Conservation (phyloP, 2,797 vertebrate species). For the Darevskia nairensis region DNA sequence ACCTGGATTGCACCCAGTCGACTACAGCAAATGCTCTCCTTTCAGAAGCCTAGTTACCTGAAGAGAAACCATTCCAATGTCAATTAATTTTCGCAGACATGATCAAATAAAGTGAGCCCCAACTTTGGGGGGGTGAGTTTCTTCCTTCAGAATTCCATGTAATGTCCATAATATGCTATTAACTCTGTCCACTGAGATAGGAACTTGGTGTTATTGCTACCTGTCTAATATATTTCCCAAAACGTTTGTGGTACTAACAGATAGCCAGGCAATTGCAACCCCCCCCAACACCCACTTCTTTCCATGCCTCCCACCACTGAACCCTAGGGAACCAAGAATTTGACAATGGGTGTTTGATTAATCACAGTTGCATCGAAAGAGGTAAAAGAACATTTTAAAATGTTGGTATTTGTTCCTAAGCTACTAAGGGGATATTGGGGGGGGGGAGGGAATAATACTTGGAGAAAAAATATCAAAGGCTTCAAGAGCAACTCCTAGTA, state of each 20-base stretch:
- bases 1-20: neutral
- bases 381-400: conserved; percentile 25
- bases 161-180: neutral
- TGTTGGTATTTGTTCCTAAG: neutral
- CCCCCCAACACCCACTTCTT: neutral
- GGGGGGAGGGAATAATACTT: too few relatives aligned
- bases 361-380: conserved; percentile 2
- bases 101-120: neutral
- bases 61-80: neutral
- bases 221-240: neutral
- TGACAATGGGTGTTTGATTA: conserved; percentile 34
- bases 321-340: conserved; percentile 4
- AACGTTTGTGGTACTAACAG: neutral
- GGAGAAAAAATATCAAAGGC: conserved; percentile 41
- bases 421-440: neutral
- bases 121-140: neutral
- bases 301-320: neutral
- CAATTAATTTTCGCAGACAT: neutral
- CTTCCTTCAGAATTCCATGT: neutral
- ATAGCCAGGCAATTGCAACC: neutral
- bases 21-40: neutral
- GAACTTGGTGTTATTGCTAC: neutral
- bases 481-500: conserved; percentile 18
- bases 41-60: neutral
- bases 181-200: neutral